Base-by-base conservation (phyloP, 2,797 vertebrate species). In the Tolypeutes matacus region DNA sequence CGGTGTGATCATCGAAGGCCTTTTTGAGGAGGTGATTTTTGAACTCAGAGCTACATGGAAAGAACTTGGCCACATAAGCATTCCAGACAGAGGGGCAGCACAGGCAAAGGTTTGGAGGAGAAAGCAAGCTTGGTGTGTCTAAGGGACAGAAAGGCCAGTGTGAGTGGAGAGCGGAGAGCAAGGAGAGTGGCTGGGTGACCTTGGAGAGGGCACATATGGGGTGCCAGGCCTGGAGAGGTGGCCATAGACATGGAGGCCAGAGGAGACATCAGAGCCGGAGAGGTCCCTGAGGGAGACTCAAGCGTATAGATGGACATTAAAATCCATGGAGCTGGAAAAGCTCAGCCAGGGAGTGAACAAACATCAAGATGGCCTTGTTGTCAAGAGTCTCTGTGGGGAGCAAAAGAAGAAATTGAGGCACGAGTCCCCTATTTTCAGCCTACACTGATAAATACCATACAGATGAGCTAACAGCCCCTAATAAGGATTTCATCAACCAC, bases 351-450 rank as follows among this genome's bases (percentile, higher is more conserved):
- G 51, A 20, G 13, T 46, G 64, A 67, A 69, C 49, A 89, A 14
- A 31, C 18, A 15, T 34, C 31, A 20, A 67, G 51, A 27, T 2
- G 27, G 23, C 34, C 8, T 36, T 46, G 81, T 9, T 56, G n/a
- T 42, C n/a, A 14, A 39, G 51, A 51, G 51, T 11, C 29, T 49
- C 64, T 14, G 0, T 6, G 36, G 34, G 76, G n/a, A 89, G 76
- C 46, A 76, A 70, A 75, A 8, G 20, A 51, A 39, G 60, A 78
- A 39, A 60, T 8, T 42, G 25, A n/a, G 83, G 49, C 21, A 2
- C 2, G 0, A 25, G 13, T 4, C 31, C 11, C 21, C 14, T 21
- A 1, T 29, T 51, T 39, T 64, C 36, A 51, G 4, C 31, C 62
- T 10, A 13, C 7, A 14, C 29, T 1, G 20, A 27, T 20, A 56